Evolutionary conservation across 1,140 invertebrate genomes (phyloP).

Genomic region (Heterodera carotae): DNA sequence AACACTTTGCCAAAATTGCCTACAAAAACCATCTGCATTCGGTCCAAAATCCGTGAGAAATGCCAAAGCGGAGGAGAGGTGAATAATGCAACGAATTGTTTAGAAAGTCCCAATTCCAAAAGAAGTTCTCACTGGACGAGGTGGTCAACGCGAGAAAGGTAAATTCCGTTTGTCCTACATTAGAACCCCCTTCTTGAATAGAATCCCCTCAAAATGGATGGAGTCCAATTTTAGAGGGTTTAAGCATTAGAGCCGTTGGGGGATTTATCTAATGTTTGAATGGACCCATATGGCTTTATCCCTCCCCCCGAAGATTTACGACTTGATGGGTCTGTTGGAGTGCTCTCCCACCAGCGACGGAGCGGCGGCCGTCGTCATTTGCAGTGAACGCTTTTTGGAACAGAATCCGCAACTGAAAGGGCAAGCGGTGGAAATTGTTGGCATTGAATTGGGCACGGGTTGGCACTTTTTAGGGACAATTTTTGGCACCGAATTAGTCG

Average conservation of each 20-base stretch:
- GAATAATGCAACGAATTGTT: conserved; percentile 22
- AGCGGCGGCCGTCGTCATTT: conserved; percentile 84
- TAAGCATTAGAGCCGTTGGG: too few relatives aligned
- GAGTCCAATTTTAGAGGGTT: neutral
- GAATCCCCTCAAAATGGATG: neutral
- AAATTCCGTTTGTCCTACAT: neutral
- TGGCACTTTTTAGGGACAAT: neutral
- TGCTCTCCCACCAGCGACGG: conserved; percentile 87
- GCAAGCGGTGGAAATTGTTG: conserved; percentile 73
- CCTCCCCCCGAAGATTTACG: conserved; percentile 27
- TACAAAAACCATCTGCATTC: conserved; percentile 97
- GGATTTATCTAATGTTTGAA: too few relatives aligned
- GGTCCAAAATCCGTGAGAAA: conserved; percentile 78
- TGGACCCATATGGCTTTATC: too few relatives aligned
- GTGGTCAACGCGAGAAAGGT: conserved; percentile 72
- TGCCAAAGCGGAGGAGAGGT: conserved; percentile 64
- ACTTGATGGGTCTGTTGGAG: conserved; percentile 36
- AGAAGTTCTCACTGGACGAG: conserved; percentile 80
- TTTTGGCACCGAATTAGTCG: neutral
- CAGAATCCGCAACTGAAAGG: conserved; percentile 77
- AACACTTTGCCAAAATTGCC: conserved; percentile 95
- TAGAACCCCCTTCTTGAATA: neutral
- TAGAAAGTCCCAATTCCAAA: conserved; percentile 85
- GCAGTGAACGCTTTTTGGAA: conserved; percentile 83
- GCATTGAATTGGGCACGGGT: conserved; percentile 69